Evolutionary conservation across 2,888 invertebrate genomes (phyloP), one percentile per base, ranked within the genome.

Genomic region (Sphaeridia pumilis): DNA sequence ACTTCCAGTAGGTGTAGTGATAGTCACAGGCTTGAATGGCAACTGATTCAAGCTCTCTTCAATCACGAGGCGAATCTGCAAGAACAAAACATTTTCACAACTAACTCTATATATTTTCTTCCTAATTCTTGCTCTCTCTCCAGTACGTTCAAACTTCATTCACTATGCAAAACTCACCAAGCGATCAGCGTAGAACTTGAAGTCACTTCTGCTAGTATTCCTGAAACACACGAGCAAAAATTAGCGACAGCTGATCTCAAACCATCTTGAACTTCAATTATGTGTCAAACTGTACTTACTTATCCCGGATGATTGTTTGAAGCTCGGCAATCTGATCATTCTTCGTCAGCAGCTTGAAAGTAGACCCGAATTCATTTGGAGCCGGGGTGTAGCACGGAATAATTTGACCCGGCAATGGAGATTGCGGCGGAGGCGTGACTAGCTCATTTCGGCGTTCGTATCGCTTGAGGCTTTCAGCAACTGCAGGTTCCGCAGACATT

Each of bases 101-200:
- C 20, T 38, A 14, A 17, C 17, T 38, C 31, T 10, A 7, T 31
- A 14, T 31, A 31, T 10, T 31, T 14, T 10, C 7, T 31, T 7
- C 7, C 31, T 31, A 31, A 31, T 31, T 31, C 31, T 31, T 31
- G 31, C 31, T 14, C 10, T 31, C 10, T 10, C 31, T 10, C 10
- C 10, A 31, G 7, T 28, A 20, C 4, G 2, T 3, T 21, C 28
- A 46, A 31, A 20, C 17, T 5, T 34, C 20, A 10, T 34, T 2
- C 17, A 17, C 12, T 12, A 17, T 25, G 52, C 35, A 22, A 25
- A 43, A 67, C 73, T 73, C 71, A 80, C 80, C 71, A 98, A 74
- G 60, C 98, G 82, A 71, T 98, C 98, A 0, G 97, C 97, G 71
- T 90, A 95, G 73, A 98, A 98, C 70, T 97, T 94, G 70, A 98